Evolutionary conservation across 2,797 vertebrate genomes (phyloP), one percentile per base, ranked within the genome.

Genomic region (Thaleichthys pacificus): DNA sequence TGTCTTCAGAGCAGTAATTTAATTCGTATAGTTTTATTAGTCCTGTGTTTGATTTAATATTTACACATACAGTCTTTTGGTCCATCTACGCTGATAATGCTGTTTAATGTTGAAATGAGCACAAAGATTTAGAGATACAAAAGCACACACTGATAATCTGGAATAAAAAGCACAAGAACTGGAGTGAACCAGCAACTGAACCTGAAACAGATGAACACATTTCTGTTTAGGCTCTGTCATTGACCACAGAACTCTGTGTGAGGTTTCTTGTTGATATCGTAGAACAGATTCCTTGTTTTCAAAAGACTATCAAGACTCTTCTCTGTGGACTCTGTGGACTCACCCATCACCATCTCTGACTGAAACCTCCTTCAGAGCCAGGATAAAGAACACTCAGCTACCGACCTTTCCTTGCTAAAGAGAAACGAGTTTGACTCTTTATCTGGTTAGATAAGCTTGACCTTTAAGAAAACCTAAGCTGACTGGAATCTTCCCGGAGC

Each of bases 71-170:
- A 26, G 3, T 32, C 49, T 69, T 51, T 24, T 6, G 54, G 58
- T 19, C n/a, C 71, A 47, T 69, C 60, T 73, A 47, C 12, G 11
- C 42, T 14, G 11, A 47, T 47, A 47, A 47, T 47, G 42, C 42
- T 47, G 42, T 30, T 30, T 11, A 3, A 3, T 11, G 42, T 47
- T 47, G 0, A 19, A 22, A 26, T 11, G 26, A 68, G 61, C 0
- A 21, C 3, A 65, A 66, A 21, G 64, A 0, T 24, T 21, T 6
- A 56, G 51, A 57, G 32, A 30, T 65, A 58, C 67, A 47, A 63
- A 49, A 19, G 62, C 21, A 69, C 42, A 15, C n/a, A 61, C 19
- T 21, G 7, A 12, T 22, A 17, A 26, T 26, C 21, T 60, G 58
- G 7, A 30, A 19, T 3, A 0, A 62, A 28, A 62, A n/a, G 17